Evolutionary conservation across 1,140 invertebrate species (phyloP), one percentile per base, ranked within the genome.

Genomic region (Drosophila kepulauana): DNA sequence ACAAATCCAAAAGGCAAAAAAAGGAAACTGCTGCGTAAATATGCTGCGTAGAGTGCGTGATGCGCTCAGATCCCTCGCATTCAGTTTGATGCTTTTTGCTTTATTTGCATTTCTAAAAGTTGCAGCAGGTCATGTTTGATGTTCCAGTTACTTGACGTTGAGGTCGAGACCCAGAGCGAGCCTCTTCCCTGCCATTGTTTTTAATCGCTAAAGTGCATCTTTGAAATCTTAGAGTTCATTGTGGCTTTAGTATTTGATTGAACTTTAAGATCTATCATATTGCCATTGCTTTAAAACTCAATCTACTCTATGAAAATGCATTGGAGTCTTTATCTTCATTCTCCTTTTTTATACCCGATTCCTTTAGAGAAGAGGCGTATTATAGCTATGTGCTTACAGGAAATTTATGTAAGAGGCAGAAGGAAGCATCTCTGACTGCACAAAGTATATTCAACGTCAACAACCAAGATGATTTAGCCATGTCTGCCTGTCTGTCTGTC

Each of bases 201-300:
- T 85, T 81, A 85, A 85, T 85, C 82, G 82, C 67, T 54, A 79
- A 82, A 86, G 82, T 85, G 82, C 82, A 69, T 63, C 49, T 25
- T 25, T 25, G 20, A 25, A 25, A 57, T 52, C 46, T 69, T 75
- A 25, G 20, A 25, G 20, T 25, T 25, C 20, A 43, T 62, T 11
- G 20, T 51, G 48, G 61, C 20, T 16, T 5, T 28, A 20, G 30
- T 15, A 13, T 33, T 25, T 20, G 35, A 57, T 43, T 16, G 30
- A 56, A 38, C 20, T 7, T 51, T 1, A 11, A 28, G 49, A 52
- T 10, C 1, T 51, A 6, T 4, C 2, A 2, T 3, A 5, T 8
- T 20, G 0, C 16, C 1, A 25, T 4, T n/a, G 10, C 3, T 52
- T 1, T 4, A 15, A 48, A 15, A 25, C 16, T 20, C 15, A 49